Evolutionary conservation across 2,888 invertebrate species (phyloP), one percentile per base, ranked within the genome.

Genomic region (Mayetiola destructor): DNA sequence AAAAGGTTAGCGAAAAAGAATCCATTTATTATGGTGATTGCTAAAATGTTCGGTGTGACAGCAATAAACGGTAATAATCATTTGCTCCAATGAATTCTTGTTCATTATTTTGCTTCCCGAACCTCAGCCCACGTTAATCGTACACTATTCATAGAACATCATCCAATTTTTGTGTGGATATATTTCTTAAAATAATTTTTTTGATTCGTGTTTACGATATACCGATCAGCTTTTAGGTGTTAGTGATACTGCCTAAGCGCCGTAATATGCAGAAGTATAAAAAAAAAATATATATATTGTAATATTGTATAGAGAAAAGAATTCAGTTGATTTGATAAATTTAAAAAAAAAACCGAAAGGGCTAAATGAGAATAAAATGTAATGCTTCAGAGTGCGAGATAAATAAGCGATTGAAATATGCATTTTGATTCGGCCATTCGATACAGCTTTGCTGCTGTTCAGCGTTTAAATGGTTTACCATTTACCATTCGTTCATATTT

Each of bases 311-410:
- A n/a, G n/a, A n/a, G n/a, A n/a, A n/a, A n/a, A n/a, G n/a, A n/a
- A n/a, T n/a, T n/a, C n/a, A 48, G 48, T 48, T 16, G 12, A 48
- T 8, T 42, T 23, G 39, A 18, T 36, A n/a, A 12, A 5, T 4
- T n/a, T n/a, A 36, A 36, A 20, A 18, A 12, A 36, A 36, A 36
- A 18, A 39, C 5, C 2, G 18, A 18, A 10, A 12, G 39, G 10
- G 18, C 5, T 16, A 18, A 42, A 23, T n/a, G 42, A 42, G 42
- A 42, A n/a, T n/a, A 48, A 48, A n/a, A 48, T n/a, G 48, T 23
- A 48, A 27, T 27, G 48, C n/a, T n/a, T n/a, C n/a, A 48, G 27
- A 48, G 48, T 48, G 48, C 48, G 48, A 48, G 48, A 48, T 48
- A 48, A 48, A 48, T 48, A 27, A 16, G 27, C 48, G 48, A 48